Evolutionary conservation across 2,113 vertebrate genomes (phyloP).

Genomic region (Patagioenas fasciata): DNA sequence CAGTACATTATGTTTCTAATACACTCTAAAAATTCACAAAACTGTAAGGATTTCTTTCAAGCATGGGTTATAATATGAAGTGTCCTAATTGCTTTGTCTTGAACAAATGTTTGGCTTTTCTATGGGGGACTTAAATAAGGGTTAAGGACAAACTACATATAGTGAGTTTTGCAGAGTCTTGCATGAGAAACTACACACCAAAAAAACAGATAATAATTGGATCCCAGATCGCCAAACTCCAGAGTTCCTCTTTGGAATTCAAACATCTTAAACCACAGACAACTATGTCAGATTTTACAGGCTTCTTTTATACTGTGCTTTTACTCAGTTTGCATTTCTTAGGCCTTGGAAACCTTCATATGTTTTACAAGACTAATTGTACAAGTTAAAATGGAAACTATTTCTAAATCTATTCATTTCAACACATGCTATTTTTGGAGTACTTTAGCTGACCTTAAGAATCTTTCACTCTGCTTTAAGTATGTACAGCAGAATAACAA

Average conservation of each 20-base stretch:
- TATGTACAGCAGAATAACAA: neutral
- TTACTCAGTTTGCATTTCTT: constrained; percentile 23
- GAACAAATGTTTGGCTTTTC: neutral
- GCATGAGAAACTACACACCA: neutral
- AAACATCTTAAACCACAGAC: neutral
- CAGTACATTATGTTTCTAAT: neutral
- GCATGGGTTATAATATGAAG: neutral
- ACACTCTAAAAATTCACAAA: neutral
- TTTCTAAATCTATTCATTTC: constrained; percentile 9
- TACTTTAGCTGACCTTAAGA: constrained; percentile 1
- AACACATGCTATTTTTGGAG: neutral
- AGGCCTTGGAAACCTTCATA: neutral
- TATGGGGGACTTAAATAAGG: neutral
- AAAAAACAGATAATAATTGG: neutral
- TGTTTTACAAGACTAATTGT: constrained; percentile 8
- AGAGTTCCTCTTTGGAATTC: neutral
- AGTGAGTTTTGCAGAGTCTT: neutral
- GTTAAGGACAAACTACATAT: neutral
- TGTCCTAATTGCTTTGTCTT: neutral
- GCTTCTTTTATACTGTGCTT: neutral
- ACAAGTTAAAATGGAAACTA: neutral
- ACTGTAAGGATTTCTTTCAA: neutral
- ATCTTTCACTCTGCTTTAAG: neutral
- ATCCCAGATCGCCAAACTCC: neutral
- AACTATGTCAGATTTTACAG: neutral